Conservation (phyloP, 2,888 invertebrate species). For the Stegophylla sp. region DNA sequence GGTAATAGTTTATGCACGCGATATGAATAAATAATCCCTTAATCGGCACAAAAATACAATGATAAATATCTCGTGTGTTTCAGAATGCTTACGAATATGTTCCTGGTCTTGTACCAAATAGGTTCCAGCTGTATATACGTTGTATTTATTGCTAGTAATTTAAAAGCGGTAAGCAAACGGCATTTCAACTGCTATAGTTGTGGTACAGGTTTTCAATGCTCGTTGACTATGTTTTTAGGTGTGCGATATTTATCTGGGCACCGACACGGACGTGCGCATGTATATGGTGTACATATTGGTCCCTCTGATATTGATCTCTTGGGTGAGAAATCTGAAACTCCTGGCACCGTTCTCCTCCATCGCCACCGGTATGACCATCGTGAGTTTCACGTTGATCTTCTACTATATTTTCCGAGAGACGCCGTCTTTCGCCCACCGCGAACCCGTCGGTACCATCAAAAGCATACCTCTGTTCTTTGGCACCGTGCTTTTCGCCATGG, state of each 20-base stretch:
- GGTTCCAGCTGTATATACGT: conserved; percentile 96
- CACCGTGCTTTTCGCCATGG: conserved; percentile 92
- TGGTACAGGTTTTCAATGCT: background rate
- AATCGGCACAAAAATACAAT: too few relatives aligned
- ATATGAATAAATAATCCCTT: too few relatives aligned
- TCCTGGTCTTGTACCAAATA: conserved; percentile 85
- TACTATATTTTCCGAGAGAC: conserved; percentile 82
- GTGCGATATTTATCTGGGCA: conserved; percentile 40
- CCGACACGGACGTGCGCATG: conserved; percentile 60
- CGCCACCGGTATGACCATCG: conserved; percentile 83
- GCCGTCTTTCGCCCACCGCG: conserved; percentile 71
- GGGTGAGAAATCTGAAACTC: conserved; percentile 82
- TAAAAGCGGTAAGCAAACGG: conserved; percentile 67
- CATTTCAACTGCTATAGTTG: too few relatives aligned
- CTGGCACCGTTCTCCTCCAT: conserved; percentile 88
- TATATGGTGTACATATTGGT: conserved; percentile 63
- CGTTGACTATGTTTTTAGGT: conserved; percentile 44
- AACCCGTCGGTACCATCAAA: conserved; percentile 71
- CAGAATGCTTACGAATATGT: conserved; percentile 77
- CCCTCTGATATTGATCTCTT: conserved; percentile 77
- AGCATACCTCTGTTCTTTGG: conserved; percentile 92
- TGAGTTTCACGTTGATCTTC: conserved; percentile 83
- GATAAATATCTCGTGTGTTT: conserved; percentile 62
- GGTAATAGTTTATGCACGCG: too few relatives aligned
- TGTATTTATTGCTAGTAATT: conserved; percentile 87